Evolutionary conservation across 2,888 invertebrate genomes (phyloP).

Genomic region (Apodemia duryi): DNA sequence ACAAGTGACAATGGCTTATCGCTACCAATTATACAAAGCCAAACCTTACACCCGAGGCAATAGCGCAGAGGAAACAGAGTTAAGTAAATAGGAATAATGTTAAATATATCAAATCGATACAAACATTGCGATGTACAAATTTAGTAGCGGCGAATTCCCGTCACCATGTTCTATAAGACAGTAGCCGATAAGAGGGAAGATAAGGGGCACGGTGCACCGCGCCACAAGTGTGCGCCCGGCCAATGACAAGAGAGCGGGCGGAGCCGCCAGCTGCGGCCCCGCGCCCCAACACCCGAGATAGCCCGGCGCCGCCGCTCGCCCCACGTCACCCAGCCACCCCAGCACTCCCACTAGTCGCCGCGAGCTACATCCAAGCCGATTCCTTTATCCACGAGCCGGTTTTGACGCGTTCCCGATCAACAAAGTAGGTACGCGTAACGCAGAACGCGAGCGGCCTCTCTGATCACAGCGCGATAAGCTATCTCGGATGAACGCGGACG

Average conservation of each 20-base stretch:
- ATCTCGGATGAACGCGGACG: neutral
- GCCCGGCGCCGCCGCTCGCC: neutral
- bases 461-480: slow-evolving; percentile 30
- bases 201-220: slow-evolving; percentile 21
- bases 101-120: slow-evolving; percentile 12
- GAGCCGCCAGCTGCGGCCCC: neutral
- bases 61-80: slow-evolving; percentile 17
- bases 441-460: slow-evolving; percentile 32
- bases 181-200: slow-evolving; percentile 21
- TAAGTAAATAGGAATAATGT: slow-evolving; percentile 19
- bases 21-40: slow-evolving; percentile 5
- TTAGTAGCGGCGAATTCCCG: slow-evolving; percentile 25
- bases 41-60: slow-evolving; percentile 1
- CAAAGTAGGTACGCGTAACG: slow-evolving; percentile 20
- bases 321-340: neutral
- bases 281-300: neutral
- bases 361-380: too few relatives aligned
- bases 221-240: slow-evolving; percentile 6
- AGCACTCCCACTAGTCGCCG: too few relatives aligned
- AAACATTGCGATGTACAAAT: slow-evolving; percentile 24
- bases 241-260: neutral
- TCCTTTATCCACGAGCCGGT: neutral
- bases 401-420: neutral
- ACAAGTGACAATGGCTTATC: slow-evolving; percentile 15
- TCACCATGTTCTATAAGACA: slow-evolving; percentile 27